Conservation (phyloP, 2,113 vertebrate genomes). For the Hoplias malabaricus region DNA sequence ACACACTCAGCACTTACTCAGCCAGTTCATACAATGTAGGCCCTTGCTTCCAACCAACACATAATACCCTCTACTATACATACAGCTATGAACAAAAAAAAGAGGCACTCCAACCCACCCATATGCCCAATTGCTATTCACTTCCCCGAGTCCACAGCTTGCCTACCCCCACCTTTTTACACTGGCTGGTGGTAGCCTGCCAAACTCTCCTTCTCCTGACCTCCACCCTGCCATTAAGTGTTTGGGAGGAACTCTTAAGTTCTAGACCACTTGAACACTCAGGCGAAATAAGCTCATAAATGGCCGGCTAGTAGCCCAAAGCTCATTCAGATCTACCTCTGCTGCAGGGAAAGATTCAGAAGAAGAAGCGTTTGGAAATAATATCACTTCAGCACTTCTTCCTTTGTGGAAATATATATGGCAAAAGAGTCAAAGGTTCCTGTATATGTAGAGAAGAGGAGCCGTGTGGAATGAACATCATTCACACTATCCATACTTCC, state of each 20-base stretch:
- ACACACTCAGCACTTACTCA: conserved; percentile 24
- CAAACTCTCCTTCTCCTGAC: background rate
- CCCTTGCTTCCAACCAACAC: conserved; percentile 23
- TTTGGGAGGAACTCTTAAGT: conserved; percentile 10
- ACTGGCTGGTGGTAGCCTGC: conserved; percentile 3
- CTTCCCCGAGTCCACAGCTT: background rate
- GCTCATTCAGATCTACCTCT: conserved; percentile 10
- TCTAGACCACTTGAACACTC: conserved; percentile 28
- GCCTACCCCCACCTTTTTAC: conserved; percentile 1
- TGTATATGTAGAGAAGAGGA: background rate
- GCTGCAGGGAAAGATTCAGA: background rate
- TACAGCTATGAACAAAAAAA: conserved; percentile 12
- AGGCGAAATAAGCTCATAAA: conserved; percentile 31
- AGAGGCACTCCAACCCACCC: conserved; percentile 5
- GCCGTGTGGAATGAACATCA: background rate
- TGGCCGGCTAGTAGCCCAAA: conserved; percentile 25
- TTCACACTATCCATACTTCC: background rate
- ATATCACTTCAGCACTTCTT: background rate
- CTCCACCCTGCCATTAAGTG: conserved; percentile 21
- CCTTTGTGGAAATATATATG: background rate
- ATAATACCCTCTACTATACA: conserved; percentile 9
- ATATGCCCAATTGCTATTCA: conserved; percentile 21
- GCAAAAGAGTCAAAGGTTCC: background rate
- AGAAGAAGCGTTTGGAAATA: background rate
- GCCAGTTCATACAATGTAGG: conserved; percentile 11